phyloP scores from a whole-genome alignment of 1,140 invertebrate genomes.

The Drosophila tristis region DNA sequence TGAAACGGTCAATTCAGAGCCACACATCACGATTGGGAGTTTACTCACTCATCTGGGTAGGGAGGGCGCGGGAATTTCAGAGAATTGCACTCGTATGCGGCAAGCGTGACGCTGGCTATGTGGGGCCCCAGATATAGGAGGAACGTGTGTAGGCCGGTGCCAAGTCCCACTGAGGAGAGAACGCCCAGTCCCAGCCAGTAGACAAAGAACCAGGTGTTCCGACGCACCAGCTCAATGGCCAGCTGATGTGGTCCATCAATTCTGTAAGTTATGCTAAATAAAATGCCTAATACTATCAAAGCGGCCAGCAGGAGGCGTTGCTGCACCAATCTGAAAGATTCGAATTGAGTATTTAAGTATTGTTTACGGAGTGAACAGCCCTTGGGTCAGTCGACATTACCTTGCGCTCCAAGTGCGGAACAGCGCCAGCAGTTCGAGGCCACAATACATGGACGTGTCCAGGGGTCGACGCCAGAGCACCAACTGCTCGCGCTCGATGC shows the following conservation, averaged over 20 bases:
- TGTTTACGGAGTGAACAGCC: slow-evolving; percentile 24
- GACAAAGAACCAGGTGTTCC: slow-evolving; percentile 89
- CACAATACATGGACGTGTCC: slow-evolving; percentile 93
- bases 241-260: slow-evolving; percentile 85
- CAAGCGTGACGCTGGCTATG: slow-evolving; percentile 97
- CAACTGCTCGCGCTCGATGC: slow-evolving; percentile 87
- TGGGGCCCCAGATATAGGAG: slow-evolving; percentile 97
- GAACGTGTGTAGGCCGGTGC: slow-evolving; percentile 99
- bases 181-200: slow-evolving; percentile 99
- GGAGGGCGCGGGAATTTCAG: slow-evolving; percentile 97
- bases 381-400: slow-evolving; percentile 34
- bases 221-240: slow-evolving; percentile 83
- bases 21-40: too few species aligned
- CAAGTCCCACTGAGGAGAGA: slow-evolving; percentile 98
- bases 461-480: slow-evolving; percentile 95
- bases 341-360: background rate
- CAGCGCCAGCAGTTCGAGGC: slow-evolving; percentile 89
- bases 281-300: slow-evolving; percentile 83
- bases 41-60: slow-evolving; percentile 92
- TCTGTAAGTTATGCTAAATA: slow-evolving; percentile 84
- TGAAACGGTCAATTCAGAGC: too few species aligned
- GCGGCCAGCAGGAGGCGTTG: slow-evolving; percentile 85
- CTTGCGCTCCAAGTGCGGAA: slow-evolving; percentile 86
- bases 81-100: slow-evolving; percentile 98
- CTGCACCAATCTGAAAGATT: slow-evolving; percentile 85